Conservation (phyloP, 30 jellyfish, hydroid and myxozoan species). For the Rhopilema esculentum region DNA sequence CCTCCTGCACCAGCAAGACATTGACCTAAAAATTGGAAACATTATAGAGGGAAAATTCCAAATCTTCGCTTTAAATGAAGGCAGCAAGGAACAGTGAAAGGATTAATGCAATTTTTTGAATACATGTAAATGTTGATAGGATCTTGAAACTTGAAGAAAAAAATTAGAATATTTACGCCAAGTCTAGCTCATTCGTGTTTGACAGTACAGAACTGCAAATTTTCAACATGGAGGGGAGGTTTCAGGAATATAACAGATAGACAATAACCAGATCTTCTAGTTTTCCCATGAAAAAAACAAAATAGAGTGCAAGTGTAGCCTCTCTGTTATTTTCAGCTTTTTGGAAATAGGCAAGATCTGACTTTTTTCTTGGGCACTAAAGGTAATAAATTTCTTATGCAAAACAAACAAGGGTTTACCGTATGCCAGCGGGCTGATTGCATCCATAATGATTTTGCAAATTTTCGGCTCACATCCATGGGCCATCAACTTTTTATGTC, state of each 20-base stretch:
- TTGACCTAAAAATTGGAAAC: conserved; percentile 68
- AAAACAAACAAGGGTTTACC: conserved; percentile 81
- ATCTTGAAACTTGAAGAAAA: too few relatives aligned
- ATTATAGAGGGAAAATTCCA: neutral
- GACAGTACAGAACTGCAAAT: too few relatives aligned
- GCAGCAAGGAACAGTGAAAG: neutral
- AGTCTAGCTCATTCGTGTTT: too few relatives aligned
- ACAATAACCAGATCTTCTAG: too few relatives aligned
- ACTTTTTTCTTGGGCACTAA: too few relatives aligned
- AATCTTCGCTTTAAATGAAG: neutral
- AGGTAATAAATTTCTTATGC: too few relatives aligned
- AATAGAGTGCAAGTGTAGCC: too few relatives aligned
- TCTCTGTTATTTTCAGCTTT: too few relatives aligned
- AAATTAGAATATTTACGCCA: neutral
- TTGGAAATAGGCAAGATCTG: too few relatives aligned
- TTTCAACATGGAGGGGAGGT: too few relatives aligned
- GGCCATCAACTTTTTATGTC: conserved; percentile 93
- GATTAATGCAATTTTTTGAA: neutral
- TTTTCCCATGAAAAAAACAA: too few relatives aligned
- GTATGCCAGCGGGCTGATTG: conserved; percentile 74
- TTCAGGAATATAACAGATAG: too few relatives aligned
- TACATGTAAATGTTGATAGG: neutral
- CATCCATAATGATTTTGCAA: conserved; percentile 77
- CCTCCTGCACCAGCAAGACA: conserved; percentile 99
- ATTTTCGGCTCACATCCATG: conserved; percentile 97